A percentile compares a stretch with the other conserved stretches of the same genome.
These are phyloP conservation scores for Arnoldichthys spilopterus DNA, from an alignment of 2,797 vertebrate species.

Conservation along the genomic window DNA sequence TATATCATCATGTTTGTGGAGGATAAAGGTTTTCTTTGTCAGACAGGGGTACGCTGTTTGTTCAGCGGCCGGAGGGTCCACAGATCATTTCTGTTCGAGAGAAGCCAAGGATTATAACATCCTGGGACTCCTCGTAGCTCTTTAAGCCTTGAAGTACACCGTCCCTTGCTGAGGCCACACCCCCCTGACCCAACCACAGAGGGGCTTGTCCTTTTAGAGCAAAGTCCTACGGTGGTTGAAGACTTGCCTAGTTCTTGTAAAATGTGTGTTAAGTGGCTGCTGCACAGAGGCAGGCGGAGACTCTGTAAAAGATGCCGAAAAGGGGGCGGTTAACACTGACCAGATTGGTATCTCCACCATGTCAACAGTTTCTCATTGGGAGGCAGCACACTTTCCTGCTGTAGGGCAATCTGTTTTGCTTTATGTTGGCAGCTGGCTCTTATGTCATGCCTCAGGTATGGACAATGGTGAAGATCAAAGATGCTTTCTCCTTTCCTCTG, in stretches of 20 bases:
- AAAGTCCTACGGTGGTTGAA: conserved; percentile 53
- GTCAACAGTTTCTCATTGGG: conserved; percentile 65
- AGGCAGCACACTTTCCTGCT: conserved; percentile 38
- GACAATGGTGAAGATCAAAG: conserved; percentile 74
- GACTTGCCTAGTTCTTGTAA: conserved; percentile 53
- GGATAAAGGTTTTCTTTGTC: conserved; percentile 2
- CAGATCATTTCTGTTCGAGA: conserved; percentile 29
- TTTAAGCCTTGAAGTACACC: conserved; percentile 47
- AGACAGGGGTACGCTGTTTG: conserved; percentile 24
- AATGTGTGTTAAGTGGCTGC: conserved; percentile 50
- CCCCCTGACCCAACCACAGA: conserved; percentile 38
- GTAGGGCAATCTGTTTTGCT: conserved; percentile 70
- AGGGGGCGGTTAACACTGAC: conserved; percentile 57
- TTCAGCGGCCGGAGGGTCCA: conserved; percentile 24
- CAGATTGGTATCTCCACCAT: conserved; percentile 66
- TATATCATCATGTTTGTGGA: not conserved
- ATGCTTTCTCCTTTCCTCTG: conserved; percentile 51
- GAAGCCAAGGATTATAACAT: conserved; percentile 43
- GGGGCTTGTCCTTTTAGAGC: conserved; percentile 35
- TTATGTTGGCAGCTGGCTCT: conserved; percentile 67
- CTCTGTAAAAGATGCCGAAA: conserved; percentile 55
- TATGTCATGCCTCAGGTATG: conserved; percentile 78
- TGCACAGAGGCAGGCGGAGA: conserved; percentile 49
- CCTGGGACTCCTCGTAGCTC: conserved; percentile 26
- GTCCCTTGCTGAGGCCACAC: conserved; percentile 47